A percentile compares a stretch with the other conserved stretches of the same genome.
Conservation (phyloP, 2,113 vertebrate genomes). For the Beaufortia kweichowensis region DNA sequence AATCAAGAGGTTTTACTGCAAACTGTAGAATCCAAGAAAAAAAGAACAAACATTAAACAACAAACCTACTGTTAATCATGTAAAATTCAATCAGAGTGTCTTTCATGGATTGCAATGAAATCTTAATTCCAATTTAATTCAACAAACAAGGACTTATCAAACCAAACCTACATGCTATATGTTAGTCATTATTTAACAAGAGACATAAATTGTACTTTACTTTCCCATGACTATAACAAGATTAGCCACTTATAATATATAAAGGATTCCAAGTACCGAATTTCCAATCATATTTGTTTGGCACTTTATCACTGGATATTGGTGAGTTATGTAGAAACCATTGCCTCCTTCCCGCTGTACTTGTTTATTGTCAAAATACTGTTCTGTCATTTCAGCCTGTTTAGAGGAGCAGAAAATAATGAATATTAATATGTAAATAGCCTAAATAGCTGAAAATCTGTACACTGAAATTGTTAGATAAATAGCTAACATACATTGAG, state of each 20-base stretch:
- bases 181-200: too few species aligned
- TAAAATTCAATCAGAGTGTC: background rate
- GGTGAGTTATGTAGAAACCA: constrained; percentile 62
- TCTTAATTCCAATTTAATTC: background rate
- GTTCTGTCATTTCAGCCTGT: fast-evolving
- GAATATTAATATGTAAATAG: background rate
- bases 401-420: background rate
- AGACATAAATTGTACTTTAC: background rate
- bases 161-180: background rate
- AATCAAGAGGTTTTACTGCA: background rate
- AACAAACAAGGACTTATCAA: background rate
- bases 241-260: background rate
- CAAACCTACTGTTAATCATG: background rate
- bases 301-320: constrained; percentile 53
- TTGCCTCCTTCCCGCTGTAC: constrained; percentile 50
- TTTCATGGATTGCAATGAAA: too few species aligned
- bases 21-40: constrained; percentile 29
- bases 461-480: background rate
- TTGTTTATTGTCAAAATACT: background rate
- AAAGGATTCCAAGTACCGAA: constrained; percentile 40
- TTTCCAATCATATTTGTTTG: background rate
- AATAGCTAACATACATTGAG: constrained; percentile 61
- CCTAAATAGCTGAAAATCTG: background rate
- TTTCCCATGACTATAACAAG: too few species aligned
- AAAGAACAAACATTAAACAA: constrained; percentile 8